Conservation (phyloP, 2,888 invertebrate species). For the Gymnocheta viridis region DNA sequence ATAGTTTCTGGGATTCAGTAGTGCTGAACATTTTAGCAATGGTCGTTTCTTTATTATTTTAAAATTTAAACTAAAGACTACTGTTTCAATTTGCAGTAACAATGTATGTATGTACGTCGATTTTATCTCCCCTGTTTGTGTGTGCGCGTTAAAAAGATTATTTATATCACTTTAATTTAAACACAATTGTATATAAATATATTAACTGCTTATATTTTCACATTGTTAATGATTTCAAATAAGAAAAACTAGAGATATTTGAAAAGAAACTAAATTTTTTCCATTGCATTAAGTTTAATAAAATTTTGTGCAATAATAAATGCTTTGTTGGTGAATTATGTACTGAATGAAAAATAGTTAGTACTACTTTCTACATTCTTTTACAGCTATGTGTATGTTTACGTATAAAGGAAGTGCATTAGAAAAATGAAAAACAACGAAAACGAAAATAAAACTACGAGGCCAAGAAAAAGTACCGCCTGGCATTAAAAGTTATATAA, state of each 20-base stretch:
- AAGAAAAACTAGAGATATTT: neutral
- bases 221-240: neutral
- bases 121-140: constrained; percentile 8
- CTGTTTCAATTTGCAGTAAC: neutral
- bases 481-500: too few relatives aligned
- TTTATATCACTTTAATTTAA: neutral
- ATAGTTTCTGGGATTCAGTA: constrained; percentile 85
- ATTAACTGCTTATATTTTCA: neutral
- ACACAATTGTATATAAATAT: neutral
- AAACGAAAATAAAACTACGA: constrained; percentile 5
- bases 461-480: too few relatives aligned
- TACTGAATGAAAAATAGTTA: neutral
- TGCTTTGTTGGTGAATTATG: constrained; percentile 5
- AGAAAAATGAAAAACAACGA: neutral
- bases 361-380: constrained; percentile 15
- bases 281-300: constrained; percentile 35
- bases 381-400: constrained; percentile 33
- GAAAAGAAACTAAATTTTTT: neutral
- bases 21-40: constrained; percentile 84
- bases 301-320: constrained; percentile 54
- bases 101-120: constrained; percentile 5
- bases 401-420: neutral
- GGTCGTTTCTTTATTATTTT: neutral
- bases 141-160: neutral
- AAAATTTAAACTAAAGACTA: neutral